These are phyloP conservation scores for Dicaeum eximium DNA, from an alignment of 2,113 vertebrate species.

Conservation along the genomic window DNA sequence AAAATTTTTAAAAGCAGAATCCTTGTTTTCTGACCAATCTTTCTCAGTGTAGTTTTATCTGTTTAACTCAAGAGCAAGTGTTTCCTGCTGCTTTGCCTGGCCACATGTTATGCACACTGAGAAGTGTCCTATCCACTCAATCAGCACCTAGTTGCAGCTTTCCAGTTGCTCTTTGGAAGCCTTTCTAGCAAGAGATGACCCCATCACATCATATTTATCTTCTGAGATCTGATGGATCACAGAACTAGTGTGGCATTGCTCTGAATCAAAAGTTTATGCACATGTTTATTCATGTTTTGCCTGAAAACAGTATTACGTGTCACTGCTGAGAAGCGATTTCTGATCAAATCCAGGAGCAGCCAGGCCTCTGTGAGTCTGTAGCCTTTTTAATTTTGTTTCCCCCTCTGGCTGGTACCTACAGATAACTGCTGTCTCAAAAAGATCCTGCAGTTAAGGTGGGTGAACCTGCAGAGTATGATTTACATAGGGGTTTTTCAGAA, in stretches of 20 bases:
- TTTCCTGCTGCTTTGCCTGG: not conserved
- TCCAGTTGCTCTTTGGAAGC: not conserved
- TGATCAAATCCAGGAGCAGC: not conserved
- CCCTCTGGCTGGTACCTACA: not conserved
- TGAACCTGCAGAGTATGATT: not conserved
- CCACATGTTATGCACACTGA: accelerated
- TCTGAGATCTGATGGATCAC: not conserved
- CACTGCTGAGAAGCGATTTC: not conserved
- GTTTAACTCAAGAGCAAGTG: not conserved
- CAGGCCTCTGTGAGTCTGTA: not conserved
- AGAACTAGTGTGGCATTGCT: not conserved
- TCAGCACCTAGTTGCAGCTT: not conserved
- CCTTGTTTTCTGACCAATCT: not conserved
- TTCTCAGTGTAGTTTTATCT: not conserved
- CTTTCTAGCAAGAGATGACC: not conserved
- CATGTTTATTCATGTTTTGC: not conserved
- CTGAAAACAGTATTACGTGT: not conserved
- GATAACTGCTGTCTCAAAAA: not conserved
- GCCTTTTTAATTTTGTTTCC: accelerated
- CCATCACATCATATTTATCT: not conserved
- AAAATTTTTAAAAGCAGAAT: not conserved
- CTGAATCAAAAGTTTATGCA: not conserved
- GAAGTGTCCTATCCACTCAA: not conserved
- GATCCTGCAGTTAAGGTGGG: not conserved
- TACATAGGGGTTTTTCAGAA: not conserved